Percentiles rank a stretch among this genome's conserved stretches.
Evolutionary conservation across 2,888 invertebrate genomes (phyloP).

Genomic region (Rapana venosa): DNA sequence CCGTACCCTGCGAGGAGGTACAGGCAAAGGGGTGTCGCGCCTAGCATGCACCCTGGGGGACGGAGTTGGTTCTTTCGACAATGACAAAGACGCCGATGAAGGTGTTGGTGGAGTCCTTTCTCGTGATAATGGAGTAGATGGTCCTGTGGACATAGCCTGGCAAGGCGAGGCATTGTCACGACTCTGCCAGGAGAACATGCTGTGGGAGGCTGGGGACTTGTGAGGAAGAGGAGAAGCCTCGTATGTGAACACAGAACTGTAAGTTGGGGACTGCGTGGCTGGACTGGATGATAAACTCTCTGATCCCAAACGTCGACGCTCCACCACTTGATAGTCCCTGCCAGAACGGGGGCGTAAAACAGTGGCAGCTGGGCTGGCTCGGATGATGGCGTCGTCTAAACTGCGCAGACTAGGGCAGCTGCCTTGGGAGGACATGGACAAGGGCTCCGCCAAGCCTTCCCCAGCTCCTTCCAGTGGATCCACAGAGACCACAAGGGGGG

Average conservation of each 20-base stretch:
- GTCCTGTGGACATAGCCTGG: not conserved
- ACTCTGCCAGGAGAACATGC: conserved; percentile 29
- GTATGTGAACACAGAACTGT: conserved; percentile 44
- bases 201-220: conserved; percentile 23
- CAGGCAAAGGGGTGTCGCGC: not conserved
- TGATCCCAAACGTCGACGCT: conserved; percentile 40
- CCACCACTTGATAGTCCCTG: conserved; percentile 84
- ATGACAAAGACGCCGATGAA: not conserved
- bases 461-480: conserved; percentile 51
- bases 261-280: conserved; percentile 42
- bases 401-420: conserved; percentile 58
- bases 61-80: not conserved
- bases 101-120: conserved; percentile 24
- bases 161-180: conserved; percentile 30
- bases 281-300: conserved; percentile 37
- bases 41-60: not conserved
- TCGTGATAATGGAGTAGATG: not conserved
- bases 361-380: conserved; percentile 81
- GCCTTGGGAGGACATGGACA: conserved; percentile 82
- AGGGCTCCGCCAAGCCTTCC: conserved; percentile 62
- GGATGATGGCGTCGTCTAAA: conserved; percentile 10
- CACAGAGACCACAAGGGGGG: conserved; percentile 62
- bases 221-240: conserved; percentile 2
- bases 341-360: conserved; percentile 91
- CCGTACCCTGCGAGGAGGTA: conserved; percentile 1